Base-by-base conservation (phyloP, 2,888 invertebrate species). In the Acleris laterana region DNA sequence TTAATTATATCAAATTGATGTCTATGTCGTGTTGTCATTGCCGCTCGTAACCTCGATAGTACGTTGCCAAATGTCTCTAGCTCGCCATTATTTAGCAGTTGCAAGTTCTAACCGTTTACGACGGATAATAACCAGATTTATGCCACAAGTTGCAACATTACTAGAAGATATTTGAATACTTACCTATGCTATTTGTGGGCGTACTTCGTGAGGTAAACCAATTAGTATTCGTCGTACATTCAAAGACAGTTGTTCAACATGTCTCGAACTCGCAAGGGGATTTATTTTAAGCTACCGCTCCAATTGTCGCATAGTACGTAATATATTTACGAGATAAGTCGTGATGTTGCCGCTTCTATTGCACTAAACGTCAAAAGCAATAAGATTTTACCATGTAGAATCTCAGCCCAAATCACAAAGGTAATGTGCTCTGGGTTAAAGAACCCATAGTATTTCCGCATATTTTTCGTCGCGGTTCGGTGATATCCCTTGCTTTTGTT, bases 151-250 rank as follows among this genome's bases (percentile, higher is more conserved):
- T 68, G 55, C 68, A 46, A 42, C 48, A 46, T 53, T 55, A 55
- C 32, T 32, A 7, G 19, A 19, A 38, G 51, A 50, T 42, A 60
- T 68, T 63, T 63, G 51, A 61, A 66, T 70, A 67, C 58, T 63
- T 46, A 63, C 55, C 52, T 70, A 42, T 51, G 61, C 52, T 57
- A 56, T 68, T 22, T 56, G 42, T 57, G 32, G 68, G 42, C 42
- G 63, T 56, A 59, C 32, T 62, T 49, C 71, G 70, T 72, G 75
- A 77, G 72, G 65, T 85, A 82, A 84, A 81, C 79, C 79, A 80
- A 88, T 88, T 87, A 85, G 81, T 86, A 88, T 88, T 83, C 88
- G 71, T 70, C 65, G 70, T 73, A 72, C 71, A 64, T 68, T 67
- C 55, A 61, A 64, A 70, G 64, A 71, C 74, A 69, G 71, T 71